These are phyloP conservation scores for Apamea anceps DNA, from an alignment of 2,888 invertebrate genomes.

Conservation along the genomic window DNA sequence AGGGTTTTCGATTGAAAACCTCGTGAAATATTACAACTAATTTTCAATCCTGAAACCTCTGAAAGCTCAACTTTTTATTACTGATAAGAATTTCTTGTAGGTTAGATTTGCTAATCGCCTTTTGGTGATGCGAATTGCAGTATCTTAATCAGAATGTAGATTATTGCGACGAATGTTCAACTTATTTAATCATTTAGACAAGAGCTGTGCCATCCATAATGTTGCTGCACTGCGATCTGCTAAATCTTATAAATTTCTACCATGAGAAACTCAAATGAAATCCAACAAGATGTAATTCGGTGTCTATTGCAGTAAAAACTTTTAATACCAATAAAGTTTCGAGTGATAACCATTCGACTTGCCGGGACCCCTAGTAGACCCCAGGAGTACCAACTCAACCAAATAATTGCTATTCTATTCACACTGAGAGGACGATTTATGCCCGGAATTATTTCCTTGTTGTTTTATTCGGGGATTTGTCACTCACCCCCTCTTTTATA, in stretches of 20 bases:
- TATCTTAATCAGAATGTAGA: constrained; percentile 61
- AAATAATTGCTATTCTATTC: constrained; percentile 91
- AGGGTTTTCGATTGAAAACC: background rate
- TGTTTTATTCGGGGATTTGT: constrained; percentile 90
- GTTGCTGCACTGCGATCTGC: background rate
- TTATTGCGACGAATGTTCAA: constrained; percentile 13
- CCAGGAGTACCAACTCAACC: constrained; percentile 86
- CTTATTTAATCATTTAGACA: background rate
- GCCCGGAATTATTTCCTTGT: constrained; percentile 90
- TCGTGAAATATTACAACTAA: background rate
- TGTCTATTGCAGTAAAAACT: background rate
- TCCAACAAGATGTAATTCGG: too few species aligned
- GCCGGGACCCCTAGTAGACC: constrained; percentile 66
- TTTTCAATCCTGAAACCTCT: background rate
- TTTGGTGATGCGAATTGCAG: constrained; percentile 54
- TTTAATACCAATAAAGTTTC: constrained; percentile 1
- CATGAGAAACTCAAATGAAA: background rate
- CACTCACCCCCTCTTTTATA: constrained; percentile 88
- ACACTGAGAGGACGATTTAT: constrained; percentile 89
- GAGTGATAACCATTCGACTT: constrained; percentile 55
- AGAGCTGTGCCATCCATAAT: background rate
- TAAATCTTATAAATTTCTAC: background rate
- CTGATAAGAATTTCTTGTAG: background rate
- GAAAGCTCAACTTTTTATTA: background rate
- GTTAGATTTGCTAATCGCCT: constrained; percentile 60